Evolutionary conservation across 2,888 invertebrate genomes (phyloP).

Genomic region (Rhagium mordax): DNA sequence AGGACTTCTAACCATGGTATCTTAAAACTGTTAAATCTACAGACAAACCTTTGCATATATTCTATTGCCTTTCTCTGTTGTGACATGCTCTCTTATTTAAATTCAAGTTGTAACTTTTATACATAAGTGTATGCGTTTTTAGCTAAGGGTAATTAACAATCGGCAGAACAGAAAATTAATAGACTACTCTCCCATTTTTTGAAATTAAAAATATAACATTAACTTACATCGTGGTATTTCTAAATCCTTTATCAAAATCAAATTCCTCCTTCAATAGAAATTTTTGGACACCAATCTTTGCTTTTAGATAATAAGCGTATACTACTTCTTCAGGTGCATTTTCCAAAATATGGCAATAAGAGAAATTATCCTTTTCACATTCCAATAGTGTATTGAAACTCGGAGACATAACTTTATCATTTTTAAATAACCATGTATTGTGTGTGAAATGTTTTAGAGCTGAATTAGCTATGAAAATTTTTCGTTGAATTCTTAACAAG

Average conservation of each 20-base stretch:
- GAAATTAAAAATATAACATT: not conserved
- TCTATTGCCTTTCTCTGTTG: no score
- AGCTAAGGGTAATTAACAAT: no score
- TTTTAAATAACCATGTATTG: constrained; percentile 85
- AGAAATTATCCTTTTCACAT: not conserved
- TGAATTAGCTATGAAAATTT: constrained; percentile 82
- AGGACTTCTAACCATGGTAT: no score
- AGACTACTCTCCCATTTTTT: not conserved
- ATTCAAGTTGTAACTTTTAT: no score
- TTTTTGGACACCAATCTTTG: not conserved
- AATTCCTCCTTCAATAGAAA: constrained; percentile 3
- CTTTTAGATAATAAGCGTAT: not conserved
- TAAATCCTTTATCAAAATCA: not conserved
- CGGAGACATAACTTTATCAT: constrained; percentile 70
- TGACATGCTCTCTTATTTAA: no score
- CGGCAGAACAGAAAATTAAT: no score
- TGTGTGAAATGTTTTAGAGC: constrained; percentile 83
- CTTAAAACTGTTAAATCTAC: no score
- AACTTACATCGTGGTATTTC: constrained; percentile 21
- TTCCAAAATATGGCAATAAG: not conserved
- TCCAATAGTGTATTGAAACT: not conserved
- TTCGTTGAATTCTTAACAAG: constrained; percentile 84
- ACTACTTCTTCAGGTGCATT: not conserved
- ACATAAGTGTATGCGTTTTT: no score
- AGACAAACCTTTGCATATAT: no score